Evolutionary conservation across 1,140 invertebrate species (phyloP).

Genomic region (Philotrypesis tridentata): DNA sequence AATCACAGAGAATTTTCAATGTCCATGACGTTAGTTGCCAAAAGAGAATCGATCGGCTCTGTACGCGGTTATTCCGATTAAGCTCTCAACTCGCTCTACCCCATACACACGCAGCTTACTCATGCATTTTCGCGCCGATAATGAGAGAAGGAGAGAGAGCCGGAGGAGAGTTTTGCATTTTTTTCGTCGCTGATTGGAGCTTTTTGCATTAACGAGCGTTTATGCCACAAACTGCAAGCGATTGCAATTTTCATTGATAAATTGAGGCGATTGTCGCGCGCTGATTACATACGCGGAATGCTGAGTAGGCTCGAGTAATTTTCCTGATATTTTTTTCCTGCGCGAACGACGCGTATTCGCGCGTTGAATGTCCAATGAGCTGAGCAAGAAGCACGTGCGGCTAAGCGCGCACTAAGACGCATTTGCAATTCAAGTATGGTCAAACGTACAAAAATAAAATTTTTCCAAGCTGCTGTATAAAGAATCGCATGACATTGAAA

Average conservation of each 20-base stretch:
- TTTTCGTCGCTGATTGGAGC: not conserved
- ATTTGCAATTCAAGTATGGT: not conserved
- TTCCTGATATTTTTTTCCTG: not conserved
- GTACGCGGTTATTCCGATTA: constrained; percentile 58
- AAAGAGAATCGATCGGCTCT: constrained; percentile 66
- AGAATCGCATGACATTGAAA: not conserved
- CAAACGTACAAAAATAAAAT: not conserved
- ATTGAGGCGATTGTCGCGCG: constrained; percentile 33
- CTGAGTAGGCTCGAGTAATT: constrained; percentile 26
- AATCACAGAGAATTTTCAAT: constrained; percentile 61
- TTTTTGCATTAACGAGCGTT: constrained; percentile 19
- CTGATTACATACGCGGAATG: constrained; percentile 33
- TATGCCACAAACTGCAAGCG: constrained; percentile 27
- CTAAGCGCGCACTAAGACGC: constrained; percentile 14
- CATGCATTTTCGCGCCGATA: not conserved
- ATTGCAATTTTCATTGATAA: constrained; percentile 46
- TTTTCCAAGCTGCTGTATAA: not conserved
- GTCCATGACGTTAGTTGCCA: constrained; percentile 40
- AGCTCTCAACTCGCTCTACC: constrained; percentile 39
- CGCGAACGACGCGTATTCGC: constrained; percentile 11
- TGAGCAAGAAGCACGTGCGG: constrained; percentile 18
- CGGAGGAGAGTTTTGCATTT: not conserved
- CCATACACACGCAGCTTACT: too few species aligned
- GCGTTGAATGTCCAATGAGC: constrained; percentile 34
- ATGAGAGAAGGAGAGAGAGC: not conserved